phyloP scores from a whole-genome alignment of 2,797 vertebrate genomes.

The Chelon labrosus region DNA sequence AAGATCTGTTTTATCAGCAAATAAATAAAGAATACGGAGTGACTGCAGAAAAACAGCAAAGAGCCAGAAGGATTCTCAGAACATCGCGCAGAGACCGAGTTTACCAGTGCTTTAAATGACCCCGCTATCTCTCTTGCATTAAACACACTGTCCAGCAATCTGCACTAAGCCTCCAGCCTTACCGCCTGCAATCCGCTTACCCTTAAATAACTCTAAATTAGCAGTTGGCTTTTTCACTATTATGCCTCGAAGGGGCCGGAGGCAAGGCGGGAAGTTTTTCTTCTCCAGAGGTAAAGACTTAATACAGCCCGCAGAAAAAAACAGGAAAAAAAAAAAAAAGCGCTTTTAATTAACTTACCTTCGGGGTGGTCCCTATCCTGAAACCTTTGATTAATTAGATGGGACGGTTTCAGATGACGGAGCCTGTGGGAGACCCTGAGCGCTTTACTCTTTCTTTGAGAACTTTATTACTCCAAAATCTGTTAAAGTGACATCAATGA shows the following conservation, averaged over 20 bases:
- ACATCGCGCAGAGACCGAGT: not conserved
- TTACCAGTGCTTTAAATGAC: slow-evolving; percentile 76
- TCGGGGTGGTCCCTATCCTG: slow-evolving; percentile 50
- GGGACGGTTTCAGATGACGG: slow-evolving; percentile 48
- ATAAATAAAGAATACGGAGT: not conserved
- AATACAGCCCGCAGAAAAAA: slow-evolving; percentile 53
- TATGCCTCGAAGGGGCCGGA: slow-evolving; percentile 61
- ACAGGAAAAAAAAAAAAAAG: too few relatives aligned
- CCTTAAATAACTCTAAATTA: slow-evolving; percentile 79
- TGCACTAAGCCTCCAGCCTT: slow-evolving; percentile 77
- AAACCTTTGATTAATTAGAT: slow-evolving; percentile 70
- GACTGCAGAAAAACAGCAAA: slow-evolving; percentile 5
- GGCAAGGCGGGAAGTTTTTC: slow-evolving; percentile 34
- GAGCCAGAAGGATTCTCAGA: not conserved
- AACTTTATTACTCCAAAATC: slow-evolving; percentile 47
- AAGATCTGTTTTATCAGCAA: slow-evolving; percentile 20
- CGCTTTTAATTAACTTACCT: slow-evolving; percentile 73
- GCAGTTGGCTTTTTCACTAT: slow-evolving; percentile 73
- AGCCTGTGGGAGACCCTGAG: slow-evolving; percentile 41
- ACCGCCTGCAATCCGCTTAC: slow-evolving; percentile 78
- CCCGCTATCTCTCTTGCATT: slow-evolving; percentile 73
- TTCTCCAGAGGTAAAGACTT: slow-evolving; percentile 45
- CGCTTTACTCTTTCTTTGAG: slow-evolving; percentile 47
- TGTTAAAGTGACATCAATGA: slow-evolving; percentile 58
- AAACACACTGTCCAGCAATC: slow-evolving; percentile 77